Percentiles rank a stretch among this genome's conserved stretches.
Evolutionary conservation across 2,888 invertebrate species (phyloP).

Genomic region (Acanthacorydalis orientalis): DNA sequence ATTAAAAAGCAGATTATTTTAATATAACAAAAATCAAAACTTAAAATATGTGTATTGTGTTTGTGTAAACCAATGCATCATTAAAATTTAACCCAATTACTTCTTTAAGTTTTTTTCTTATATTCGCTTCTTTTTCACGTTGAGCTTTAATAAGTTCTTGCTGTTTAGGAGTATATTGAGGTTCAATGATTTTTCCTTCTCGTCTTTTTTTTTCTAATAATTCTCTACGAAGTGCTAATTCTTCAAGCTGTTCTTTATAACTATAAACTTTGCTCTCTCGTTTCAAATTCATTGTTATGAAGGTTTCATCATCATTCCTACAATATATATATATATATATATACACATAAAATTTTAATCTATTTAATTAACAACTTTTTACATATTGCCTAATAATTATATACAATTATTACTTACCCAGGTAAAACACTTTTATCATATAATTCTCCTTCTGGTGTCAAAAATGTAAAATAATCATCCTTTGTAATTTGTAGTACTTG

Average conservation of each 20-base stretch:
- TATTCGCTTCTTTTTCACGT: slow-evolving; percentile 65
- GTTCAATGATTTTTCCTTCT: slow-evolving; percentile 61
- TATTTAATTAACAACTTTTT: too few species aligned
- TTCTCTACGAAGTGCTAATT: slow-evolving; percentile 80
- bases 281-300: slow-evolving; percentile 59
- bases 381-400: too few species aligned
- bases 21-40: background rate
- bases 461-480: slow-evolving; percentile 63
- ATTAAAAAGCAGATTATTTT: too few species aligned
- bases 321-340: slow-evolving; percentile 7
- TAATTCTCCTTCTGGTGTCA: slow-evolving; percentile 77
- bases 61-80: background rate
- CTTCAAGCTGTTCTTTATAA: slow-evolving; percentile 92
- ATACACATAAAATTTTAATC: too few species aligned
- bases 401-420: slow-evolving; percentile 27
- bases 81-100: slow-evolving; percentile 24
- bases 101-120: slow-evolving; percentile 47
- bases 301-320: slow-evolving; percentile 29
- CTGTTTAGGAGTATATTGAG: slow-evolving; percentile 70
- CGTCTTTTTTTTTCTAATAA: slow-evolving; percentile 73
- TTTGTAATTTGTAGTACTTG: slow-evolving; percentile 55
- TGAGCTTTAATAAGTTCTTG: slow-evolving; percentile 80
- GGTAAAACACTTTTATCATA: slow-evolving; percentile 77
- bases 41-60: background rate
- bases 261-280: slow-evolving; percentile 94